Conservation (phyloP, 2,113 vertebrate genomes). For the Callipepla squamata region DNA sequence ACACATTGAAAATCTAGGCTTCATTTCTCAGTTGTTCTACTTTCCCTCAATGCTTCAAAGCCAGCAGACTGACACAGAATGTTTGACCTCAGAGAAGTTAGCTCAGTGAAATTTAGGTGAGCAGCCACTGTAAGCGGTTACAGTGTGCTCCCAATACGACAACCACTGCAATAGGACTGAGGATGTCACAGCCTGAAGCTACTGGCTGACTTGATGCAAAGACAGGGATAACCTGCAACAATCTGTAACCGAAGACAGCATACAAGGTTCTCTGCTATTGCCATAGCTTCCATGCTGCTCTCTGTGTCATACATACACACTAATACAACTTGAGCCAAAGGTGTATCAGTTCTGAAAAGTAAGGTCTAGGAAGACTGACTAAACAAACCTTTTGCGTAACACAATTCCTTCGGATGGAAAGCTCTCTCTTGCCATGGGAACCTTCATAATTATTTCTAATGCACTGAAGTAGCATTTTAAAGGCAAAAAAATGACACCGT, state of each 20-base stretch:
- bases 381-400: conserved; percentile 57
- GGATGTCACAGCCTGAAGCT: not conserved
- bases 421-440: conserved; percentile 27
- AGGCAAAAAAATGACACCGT: conserved; percentile 12
- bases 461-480: conserved; percentile 50
- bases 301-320: not conserved
- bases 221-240: not conserved
- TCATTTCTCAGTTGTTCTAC: not conserved
- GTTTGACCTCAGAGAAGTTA: not conserved
- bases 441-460: conserved; percentile 57
- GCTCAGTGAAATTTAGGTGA: not conserved
- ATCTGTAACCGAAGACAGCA: not conserved
- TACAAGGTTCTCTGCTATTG: not conserved
- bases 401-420: conserved; percentile 63
- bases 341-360: conserved; percentile 38
- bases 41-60: not conserved
- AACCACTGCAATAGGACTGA: not conserved
- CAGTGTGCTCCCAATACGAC: rapidly evolving
- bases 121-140: not conserved
- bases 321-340: conserved; percentile 13
- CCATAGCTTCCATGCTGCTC: not conserved
- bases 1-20: not conserved
- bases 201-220: not conserved
- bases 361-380: conserved; percentile 44
- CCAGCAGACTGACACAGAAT: not conserved